Conservation (phyloP, 2,113 vertebrate genomes). For the Halcyon senegalensis region DNA sequence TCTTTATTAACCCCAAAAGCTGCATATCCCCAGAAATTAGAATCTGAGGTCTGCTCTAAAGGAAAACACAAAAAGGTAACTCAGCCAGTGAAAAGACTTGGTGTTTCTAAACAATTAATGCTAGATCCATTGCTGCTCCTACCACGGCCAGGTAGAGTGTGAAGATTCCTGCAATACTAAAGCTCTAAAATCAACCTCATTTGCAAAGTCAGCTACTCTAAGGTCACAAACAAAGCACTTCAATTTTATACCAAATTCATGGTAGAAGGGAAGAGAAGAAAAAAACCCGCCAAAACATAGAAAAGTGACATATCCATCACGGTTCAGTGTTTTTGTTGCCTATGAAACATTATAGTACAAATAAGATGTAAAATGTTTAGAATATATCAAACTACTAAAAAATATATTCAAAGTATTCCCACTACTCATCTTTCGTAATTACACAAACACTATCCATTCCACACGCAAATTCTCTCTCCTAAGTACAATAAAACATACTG, state of each 20-base stretch:
- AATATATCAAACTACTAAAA: neutral
- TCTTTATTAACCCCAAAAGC: neutral
- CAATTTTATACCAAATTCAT: neutral
- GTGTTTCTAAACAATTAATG: neutral
- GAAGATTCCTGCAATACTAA: neutral
- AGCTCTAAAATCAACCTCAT: neutral
- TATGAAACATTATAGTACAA: neutral
- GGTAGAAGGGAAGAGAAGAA: neutral
- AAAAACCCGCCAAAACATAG: rapidly evolving
- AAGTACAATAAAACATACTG: neutral
- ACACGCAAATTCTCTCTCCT: neutral
- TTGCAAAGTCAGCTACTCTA: neutral
- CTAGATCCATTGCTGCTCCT: neutral
- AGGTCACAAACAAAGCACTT: neutral
- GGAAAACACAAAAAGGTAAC: neutral
- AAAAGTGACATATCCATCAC: neutral
- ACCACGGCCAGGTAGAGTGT: neutral
- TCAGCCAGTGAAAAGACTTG: neutral
- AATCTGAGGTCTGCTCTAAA: neutral
- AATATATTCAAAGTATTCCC: neutral
- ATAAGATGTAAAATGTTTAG: neutral
- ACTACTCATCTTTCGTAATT: neutral
- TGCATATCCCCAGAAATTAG: neutral
- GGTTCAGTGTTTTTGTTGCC: neutral
- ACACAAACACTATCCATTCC: neutral